Evolutionary conservation across 2,888 invertebrate genomes (phyloP).

Genomic region (Melieria picta): DNA sequence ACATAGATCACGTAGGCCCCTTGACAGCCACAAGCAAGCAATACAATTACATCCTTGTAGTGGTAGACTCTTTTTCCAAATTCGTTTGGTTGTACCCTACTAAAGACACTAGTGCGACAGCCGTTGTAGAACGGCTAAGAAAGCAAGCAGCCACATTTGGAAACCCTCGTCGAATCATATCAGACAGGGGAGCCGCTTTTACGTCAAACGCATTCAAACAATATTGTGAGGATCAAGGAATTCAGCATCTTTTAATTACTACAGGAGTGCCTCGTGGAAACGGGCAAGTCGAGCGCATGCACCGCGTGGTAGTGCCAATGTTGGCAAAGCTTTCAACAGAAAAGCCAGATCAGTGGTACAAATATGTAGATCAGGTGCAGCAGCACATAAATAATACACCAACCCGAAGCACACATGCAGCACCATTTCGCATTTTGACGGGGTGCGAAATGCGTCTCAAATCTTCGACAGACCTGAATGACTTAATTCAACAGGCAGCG

Average conservation of each 20-base stretch:
- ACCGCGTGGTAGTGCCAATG: constrained; percentile 25
- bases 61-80: constrained; percentile 53
- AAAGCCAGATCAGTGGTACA: constrained; percentile 32
- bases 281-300: constrained; percentile 49
- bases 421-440: constrained; percentile 24
- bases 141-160: constrained; percentile 47
- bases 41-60: constrained; percentile 36
- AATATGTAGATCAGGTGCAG: constrained; percentile 18
- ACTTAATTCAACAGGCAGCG: constrained; percentile 11
- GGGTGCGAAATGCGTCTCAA: constrained; percentile 22
- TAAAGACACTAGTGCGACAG: constrained; percentile 48
- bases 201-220: constrained; percentile 48
- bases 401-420: constrained; percentile 15
- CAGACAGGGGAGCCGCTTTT: constrained; percentile 38
- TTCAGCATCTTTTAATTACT: constrained; percentile 33
- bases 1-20: constrained; percentile 57
- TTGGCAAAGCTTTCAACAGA: constrained; percentile 2
- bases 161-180: constrained; percentile 34
- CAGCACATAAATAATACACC: constrained; percentile 22
- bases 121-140: constrained; percentile 51
- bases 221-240: constrained; percentile 40
- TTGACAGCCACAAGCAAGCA: constrained; percentile 37
- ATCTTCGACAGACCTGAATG: background rate
- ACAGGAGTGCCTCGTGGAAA: constrained; percentile 44
- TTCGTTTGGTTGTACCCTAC: constrained; percentile 49